Conservation (phyloP, 2,888 invertebrate species). For the Pemphredon lugubris region DNA sequence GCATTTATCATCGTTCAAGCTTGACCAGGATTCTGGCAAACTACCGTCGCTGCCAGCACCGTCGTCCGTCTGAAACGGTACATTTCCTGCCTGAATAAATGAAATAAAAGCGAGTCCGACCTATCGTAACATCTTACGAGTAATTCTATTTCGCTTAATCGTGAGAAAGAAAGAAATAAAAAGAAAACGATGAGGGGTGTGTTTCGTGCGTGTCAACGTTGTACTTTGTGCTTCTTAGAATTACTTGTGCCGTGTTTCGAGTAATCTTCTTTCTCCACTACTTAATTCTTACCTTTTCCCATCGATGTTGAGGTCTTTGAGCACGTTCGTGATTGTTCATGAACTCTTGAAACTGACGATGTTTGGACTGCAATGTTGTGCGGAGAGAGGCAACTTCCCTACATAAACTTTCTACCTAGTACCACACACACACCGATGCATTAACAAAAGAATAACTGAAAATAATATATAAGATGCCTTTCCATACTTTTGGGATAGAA, state of each 20-base stretch:
- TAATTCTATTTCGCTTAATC: background rate
- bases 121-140: background rate
- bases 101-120: background rate
- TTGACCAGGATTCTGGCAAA: slow-evolving; percentile 78
- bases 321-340: slow-evolving; percentile 75
- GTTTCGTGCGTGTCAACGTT: background rate
- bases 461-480: slow-evolving; percentile 50
- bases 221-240: slow-evolving; percentile 28
- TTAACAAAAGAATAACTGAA: slow-evolving; percentile 72
- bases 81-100: slow-evolving; percentile 22
- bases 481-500: slow-evolving; percentile 3
- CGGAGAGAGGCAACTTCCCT: slow-evolving; percentile 81
- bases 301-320: slow-evolving; percentile 70
- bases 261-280: slow-evolving; percentile 13
- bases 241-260: slow-evolving; percentile 25
- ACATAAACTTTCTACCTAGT: slow-evolving; percentile 81
- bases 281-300: slow-evolving; percentile 75
- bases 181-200: background rate
- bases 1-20: slow-evolving; percentile 84
- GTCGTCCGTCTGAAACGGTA: slow-evolving; percentile 79
- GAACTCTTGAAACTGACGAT: slow-evolving; percentile 79
- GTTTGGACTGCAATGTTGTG: slow-evolving; percentile 79
- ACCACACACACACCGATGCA: slow-evolving; percentile 81
- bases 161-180: background rate
- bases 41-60: slow-evolving; percentile 75